Evolutionary conservation across 2,888 invertebrate genomes (phyloP), one percentile per base, ranked within the genome.

Genomic region (Mantis religiosa): DNA sequence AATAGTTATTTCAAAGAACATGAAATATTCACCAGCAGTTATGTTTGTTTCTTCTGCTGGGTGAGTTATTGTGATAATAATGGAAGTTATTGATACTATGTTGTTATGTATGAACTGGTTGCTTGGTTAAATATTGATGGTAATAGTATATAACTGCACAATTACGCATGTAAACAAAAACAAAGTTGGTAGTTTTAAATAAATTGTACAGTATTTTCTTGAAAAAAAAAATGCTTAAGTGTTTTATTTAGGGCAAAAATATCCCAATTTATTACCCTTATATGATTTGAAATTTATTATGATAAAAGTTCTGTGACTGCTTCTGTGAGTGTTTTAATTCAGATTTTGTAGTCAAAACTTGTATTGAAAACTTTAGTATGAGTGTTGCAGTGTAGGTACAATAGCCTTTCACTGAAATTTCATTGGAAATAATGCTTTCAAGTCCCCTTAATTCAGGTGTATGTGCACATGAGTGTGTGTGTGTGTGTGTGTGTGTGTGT

Each of bases 181-280:
- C 47, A 71, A 71, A 86, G 25, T 86, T 86, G n/a, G 86, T 86
- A 86, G 86, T 71, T 86, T 86, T 81, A 86, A 86, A 81, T 86
- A 30, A 86, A 81, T 28, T 81, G 81, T 86, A 81, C 86, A 86
- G 86, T 86, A 86, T 86, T 86, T 86, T 86, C 86, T 71, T 86
- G 71, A 86, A 86, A n/a, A 81, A 81, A 28, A 71, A 86, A 14
- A 9, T 2, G 14, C 25, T 27, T 85, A 85, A 34, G 12, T 41
- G 41, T 71, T 71, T 71, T 71, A 71, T 71, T 71, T 20, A 20
- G 25, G 15, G 54, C 20, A 14, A 1, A 71, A 20, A 20, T 71
- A 6, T 15, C 54, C 25, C 54, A 20, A 6, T 20, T 54, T 20
- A 15, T 71, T 71, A 20, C 6, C 54, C 54, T 71, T 6, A 41